Evolutionary conservation across 2,888 invertebrate species (phyloP).

Genomic region (Galerucella calmariensis): DNA sequence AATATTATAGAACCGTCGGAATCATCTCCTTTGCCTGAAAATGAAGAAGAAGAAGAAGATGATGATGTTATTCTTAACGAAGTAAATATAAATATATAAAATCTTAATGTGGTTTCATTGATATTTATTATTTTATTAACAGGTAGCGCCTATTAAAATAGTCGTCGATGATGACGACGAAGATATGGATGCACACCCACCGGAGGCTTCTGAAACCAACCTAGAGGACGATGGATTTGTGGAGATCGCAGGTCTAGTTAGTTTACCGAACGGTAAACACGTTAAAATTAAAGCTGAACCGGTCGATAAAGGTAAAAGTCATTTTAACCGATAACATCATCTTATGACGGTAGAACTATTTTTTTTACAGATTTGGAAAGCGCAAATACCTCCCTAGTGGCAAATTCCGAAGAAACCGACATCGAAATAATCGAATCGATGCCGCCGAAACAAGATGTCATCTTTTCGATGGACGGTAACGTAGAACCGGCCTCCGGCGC

Average conservation of each 20-base stretch:
- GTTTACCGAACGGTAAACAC: constrained; percentile 69
- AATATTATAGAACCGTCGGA: constrained; percentile 44
- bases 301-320: constrained; percentile 70
- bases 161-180: constrained; percentile 71
- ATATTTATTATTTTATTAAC: constrained; percentile 3
- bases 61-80: constrained; percentile 78
- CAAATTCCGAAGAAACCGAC: constrained; percentile 8
- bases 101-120: background rate
- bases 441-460: constrained; percentile 69
- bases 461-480: constrained; percentile 82
- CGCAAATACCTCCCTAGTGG: background rate
- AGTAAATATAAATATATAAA: constrained; percentile 56
- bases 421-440: constrained; percentile 19
- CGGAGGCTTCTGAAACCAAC: constrained; percentile 64
- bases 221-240: constrained; percentile 60
- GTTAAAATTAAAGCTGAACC: constrained; percentile 80
- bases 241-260: constrained; percentile 63
- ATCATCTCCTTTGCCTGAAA: constrained; percentile 44
- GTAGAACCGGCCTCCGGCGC: constrained; percentile 67
- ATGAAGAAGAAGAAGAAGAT: constrained; percentile 68
- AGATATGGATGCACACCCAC: background rate
- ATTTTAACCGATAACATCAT: background rate
- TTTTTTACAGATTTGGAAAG: constrained; percentile 24
- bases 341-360: background rate
- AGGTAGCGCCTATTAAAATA: constrained; percentile 71